Evolutionary conservation across 2,797 vertebrate species (phyloP).

Genomic region (Molossus alvarezi): DNA sequence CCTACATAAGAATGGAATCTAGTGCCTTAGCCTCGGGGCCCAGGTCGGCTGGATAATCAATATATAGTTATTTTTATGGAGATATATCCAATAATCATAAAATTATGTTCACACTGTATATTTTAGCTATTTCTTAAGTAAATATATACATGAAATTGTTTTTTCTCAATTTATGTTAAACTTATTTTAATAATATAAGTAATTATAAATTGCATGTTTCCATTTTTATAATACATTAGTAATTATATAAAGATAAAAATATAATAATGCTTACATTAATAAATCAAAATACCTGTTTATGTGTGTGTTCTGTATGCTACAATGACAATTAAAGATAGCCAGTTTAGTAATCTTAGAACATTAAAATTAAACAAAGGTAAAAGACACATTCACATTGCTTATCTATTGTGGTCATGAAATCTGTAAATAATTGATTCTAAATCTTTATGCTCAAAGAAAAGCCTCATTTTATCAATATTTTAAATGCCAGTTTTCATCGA

Average conservation of each 20-base stretch:
- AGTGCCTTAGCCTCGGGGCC: too few relatives aligned
- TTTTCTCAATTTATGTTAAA: background rate
- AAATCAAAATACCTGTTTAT: background rate
- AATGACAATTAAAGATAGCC: background rate
- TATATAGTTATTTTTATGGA: background rate
- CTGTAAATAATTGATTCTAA: background rate
- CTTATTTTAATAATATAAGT: background rate
- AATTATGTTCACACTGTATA: background rate
- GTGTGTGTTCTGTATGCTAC: background rate
- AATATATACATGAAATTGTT: background rate
- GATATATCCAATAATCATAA: background rate
- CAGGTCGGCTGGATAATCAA: background rate
- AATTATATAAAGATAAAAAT: conserved; percentile 31
- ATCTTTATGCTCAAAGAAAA: background rate
- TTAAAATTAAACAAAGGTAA: conserved; percentile 2
- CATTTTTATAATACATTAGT: background rate
- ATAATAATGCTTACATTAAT: background rate
- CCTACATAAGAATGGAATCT: too few relatives aligned
- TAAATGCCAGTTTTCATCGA: background rate
- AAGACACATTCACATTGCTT: background rate
- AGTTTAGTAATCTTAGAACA: background rate
- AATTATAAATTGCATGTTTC: background rate
- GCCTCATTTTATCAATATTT: conserved; percentile 21
- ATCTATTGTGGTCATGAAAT: background rate
- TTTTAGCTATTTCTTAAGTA: conserved; percentile 21